phyloP scores from a whole-genome alignment of 2,797 vertebrate genomes.

The Amphiprion clarkii region DNA sequence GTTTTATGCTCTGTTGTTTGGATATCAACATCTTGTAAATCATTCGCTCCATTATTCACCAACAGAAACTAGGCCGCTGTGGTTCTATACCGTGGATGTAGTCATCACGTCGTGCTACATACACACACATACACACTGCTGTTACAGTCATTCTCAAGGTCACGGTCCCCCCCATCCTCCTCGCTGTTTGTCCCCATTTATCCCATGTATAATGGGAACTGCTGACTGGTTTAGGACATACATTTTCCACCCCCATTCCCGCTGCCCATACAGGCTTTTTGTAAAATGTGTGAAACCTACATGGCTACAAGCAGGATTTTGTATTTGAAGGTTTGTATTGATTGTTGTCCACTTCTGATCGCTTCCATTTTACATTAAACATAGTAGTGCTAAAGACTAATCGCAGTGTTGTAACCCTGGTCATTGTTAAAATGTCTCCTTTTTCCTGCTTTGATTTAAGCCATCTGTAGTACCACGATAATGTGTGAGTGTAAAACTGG shows the following conservation, averaged over 20 bases:
- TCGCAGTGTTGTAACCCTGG: neutral
- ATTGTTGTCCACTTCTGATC: conserved; percentile 5
- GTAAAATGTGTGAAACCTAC: conserved; percentile 20
- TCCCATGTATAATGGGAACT: conserved; percentile 71
- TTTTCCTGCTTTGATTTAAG: conserved; percentile 15
- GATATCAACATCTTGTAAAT: conserved; percentile 10
- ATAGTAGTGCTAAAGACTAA: neutral
- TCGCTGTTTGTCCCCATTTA: conserved; percentile 73
- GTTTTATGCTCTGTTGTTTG: conserved; percentile 2
- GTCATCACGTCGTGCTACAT: conserved; percentile 33
- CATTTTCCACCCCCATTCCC: conserved; percentile 33
- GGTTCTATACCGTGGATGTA: conserved; percentile 33
- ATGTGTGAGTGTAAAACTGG: neutral
- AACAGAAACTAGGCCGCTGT: conserved; percentile 52
- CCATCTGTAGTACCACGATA: neutral
- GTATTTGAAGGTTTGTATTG: conserved; percentile 23
- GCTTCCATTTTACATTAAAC: neutral
- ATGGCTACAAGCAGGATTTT: conserved; percentile 29
- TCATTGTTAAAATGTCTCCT: neutral
- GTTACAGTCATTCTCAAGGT: conserved; percentile 76
- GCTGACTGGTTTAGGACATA: conserved; percentile 73
- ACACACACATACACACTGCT: conserved; percentile 29
- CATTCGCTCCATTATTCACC: conserved; percentile 18
- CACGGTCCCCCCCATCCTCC: conserved; percentile 64
- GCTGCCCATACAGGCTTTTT: conserved; percentile 31